Evolutionary conservation across 2,797 vertebrate species (phyloP).

Genomic region (Loriculus beryllinus): DNA sequence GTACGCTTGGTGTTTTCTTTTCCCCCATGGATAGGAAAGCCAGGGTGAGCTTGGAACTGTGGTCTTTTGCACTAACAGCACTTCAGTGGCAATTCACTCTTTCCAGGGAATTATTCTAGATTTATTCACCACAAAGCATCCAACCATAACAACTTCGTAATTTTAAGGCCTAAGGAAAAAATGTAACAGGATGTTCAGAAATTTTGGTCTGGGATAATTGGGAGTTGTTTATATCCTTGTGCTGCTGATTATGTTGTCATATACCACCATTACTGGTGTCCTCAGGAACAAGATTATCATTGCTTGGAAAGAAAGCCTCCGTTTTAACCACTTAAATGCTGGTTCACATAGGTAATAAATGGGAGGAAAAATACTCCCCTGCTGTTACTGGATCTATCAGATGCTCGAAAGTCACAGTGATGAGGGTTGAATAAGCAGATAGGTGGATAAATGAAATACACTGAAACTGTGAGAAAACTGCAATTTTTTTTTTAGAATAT

Average conservation of each 20-base stretch:
- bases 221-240: slow-evolving; percentile 59
- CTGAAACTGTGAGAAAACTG: background rate
- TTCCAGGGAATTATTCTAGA: slow-evolving; percentile 71
- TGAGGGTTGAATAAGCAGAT: background rate
- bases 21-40: background rate
- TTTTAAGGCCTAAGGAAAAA: slow-evolving; percentile 69
- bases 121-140: slow-evolving; percentile 70
- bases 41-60: slow-evolving; percentile 4
- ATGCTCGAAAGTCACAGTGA: background rate
- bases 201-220: slow-evolving; percentile 61
- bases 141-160: slow-evolving; percentile 68
- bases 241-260: slow-evolving; percentile 41
- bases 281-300: slow-evolving; percentile 22
- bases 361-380: background rate
- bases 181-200: slow-evolving; percentile 68
- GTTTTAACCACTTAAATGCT: slow-evolving; percentile 55
- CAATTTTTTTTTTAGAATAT: background rate
- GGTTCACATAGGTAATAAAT: background rate
- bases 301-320: slow-evolving; percentile 32
- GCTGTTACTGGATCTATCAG: background rate
- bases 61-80: slow-evolving; percentile 27
- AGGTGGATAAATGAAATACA: background rate
- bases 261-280: slow-evolving; percentile 25
- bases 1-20: background rate
- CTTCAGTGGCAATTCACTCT: slow-evolving; percentile 41